These are phyloP conservation scores for Vanacampus margaritifer DNA, from an alignment of 2,113 vertebrate species.

Conservation along the genomic window DNA sequence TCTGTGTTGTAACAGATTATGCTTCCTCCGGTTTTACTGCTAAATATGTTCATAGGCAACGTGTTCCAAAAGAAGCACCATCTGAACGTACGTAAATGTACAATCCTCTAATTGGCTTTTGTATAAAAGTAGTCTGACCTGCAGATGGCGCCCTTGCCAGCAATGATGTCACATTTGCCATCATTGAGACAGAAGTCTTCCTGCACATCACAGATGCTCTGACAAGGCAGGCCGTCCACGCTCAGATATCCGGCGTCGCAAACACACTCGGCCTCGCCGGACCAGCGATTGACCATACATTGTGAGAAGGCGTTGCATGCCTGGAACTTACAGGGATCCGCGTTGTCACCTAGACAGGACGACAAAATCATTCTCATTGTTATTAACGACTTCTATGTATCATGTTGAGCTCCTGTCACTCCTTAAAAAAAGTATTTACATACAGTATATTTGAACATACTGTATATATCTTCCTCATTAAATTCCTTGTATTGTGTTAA, in stretches of 20 bases:
- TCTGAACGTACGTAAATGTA: neutral
- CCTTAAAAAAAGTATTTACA: neutral
- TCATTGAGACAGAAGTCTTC: conserved; percentile 90
- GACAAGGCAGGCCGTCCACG: conserved; percentile 85
- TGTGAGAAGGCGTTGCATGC: conserved; percentile 90
- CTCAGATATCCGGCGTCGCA: conserved; percentile 88
- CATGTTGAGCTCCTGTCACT: neutral
- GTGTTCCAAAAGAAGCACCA: neutral
- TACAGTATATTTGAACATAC: no score
- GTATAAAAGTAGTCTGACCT: conserved; percentile 72
- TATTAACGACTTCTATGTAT: neutral
- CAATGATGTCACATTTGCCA: conserved; percentile 90
- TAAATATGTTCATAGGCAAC: no score
- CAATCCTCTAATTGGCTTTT: neutral
- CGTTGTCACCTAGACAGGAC: conserved; percentile 79
- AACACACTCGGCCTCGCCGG: conserved; percentile 87
- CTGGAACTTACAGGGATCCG: conserved; percentile 94
- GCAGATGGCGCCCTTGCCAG: conserved; percentile 90
- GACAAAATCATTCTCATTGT: neutral
- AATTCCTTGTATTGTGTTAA: no score
- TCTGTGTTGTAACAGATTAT: no score
- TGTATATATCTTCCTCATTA: no score
- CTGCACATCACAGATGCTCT: conserved; percentile 85
- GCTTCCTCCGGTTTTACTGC: no score
- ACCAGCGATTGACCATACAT: conserved; percentile 85